Conservation (phyloP, 2,113 vertebrate species). For the Pachypanchax playfairii region DNA sequence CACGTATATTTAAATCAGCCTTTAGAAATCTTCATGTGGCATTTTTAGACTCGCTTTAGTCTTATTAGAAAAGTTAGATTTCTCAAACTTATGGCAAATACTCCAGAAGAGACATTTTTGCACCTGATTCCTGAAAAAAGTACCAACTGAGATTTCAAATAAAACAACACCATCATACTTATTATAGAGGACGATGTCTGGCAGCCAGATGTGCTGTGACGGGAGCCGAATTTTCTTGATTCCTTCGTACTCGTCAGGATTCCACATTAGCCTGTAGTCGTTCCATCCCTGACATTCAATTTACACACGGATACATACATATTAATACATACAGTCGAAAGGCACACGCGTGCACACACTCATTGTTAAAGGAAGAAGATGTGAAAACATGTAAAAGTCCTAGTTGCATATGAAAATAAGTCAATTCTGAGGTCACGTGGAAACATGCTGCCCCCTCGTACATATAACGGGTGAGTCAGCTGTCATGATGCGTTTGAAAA, state of each 20-base stretch:
- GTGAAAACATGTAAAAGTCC: neutral
- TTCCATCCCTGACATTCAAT: constrained; percentile 75
- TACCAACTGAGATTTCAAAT: constrained; percentile 13
- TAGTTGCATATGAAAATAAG: neutral
- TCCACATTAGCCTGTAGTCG: constrained; percentile 83
- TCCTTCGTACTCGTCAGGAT: constrained; percentile 81
- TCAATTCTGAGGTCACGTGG: constrained; percentile 6
- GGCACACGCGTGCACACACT: too few species aligned
- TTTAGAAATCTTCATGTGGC: neutral
- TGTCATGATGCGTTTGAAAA: constrained; percentile 19
- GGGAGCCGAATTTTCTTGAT: constrained; percentile 82
- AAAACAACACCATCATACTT: constrained; percentile 63
- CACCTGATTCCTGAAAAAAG: constrained; percentile 17
- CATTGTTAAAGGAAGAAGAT: neutral
- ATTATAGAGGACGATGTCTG: constrained; percentile 85
- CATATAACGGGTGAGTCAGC: constrained; percentile 6
- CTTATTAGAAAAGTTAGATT: neutral
- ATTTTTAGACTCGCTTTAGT: neutral
- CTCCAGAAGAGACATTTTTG: neutral
- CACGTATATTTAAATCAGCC: too few species aligned
- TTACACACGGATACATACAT: neutral
- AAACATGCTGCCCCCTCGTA: constrained; percentile 12
- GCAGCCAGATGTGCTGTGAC: constrained; percentile 83
- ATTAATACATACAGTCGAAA: neutral
- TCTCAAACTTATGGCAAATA: neutral